Evolutionary conservation across 1,140 invertebrate genomes (phyloP).

Genomic region (Drosophila nannoptera): DNA sequence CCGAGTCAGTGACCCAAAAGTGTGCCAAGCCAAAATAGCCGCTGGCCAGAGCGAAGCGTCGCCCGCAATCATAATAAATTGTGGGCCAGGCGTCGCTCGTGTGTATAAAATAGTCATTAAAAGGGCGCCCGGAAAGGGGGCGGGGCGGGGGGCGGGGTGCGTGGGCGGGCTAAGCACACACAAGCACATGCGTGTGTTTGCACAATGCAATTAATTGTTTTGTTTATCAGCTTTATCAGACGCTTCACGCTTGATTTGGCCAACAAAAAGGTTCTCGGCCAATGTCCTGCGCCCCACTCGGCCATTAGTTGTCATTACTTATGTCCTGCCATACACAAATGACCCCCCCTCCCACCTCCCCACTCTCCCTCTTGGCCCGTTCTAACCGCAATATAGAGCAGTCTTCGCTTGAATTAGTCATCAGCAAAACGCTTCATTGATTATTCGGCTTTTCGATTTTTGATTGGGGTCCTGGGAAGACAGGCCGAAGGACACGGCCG

Average conservation of each 20-base stretch:
- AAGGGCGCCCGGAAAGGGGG: slow-evolving; percentile 38
- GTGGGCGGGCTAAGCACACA: slow-evolving; percentile 6
- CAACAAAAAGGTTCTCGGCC: slow-evolving; percentile 37
- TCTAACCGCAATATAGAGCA: not conserved
- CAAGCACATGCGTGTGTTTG: not conserved
- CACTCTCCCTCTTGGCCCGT: not conserved
- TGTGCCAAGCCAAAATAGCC: slow-evolving; percentile 23
- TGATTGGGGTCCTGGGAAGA: slow-evolving; percentile 11
- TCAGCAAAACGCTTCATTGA: slow-evolving; percentile 26
- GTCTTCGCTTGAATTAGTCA: slow-evolving; percentile 35
- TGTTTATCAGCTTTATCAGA: slow-evolving; percentile 73
- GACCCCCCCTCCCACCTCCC: not conserved
- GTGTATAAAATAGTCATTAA: slow-evolving; percentile 76
- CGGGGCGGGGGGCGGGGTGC: no score
- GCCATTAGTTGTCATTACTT: slow-evolving; percentile 49
- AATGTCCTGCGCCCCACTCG: slow-evolving; percentile 19
- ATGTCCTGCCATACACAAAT: slow-evolving; percentile 10
- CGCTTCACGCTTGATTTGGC: slow-evolving; percentile 70
- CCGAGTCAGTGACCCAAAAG: slow-evolving; percentile 43
- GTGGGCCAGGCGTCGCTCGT: slow-evolving; percentile 66
- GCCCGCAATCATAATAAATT: slow-evolving; percentile 67
- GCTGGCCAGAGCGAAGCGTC: slow-evolving; percentile 8
- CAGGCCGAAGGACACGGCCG: not conserved
- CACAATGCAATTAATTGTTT: slow-evolving; percentile 77
- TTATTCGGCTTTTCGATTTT: slow-evolving; percentile 21